Evolutionary conservation across 2,888 invertebrate genomes (phyloP).

Genomic region (Hoplodrina ambigua): DNA sequence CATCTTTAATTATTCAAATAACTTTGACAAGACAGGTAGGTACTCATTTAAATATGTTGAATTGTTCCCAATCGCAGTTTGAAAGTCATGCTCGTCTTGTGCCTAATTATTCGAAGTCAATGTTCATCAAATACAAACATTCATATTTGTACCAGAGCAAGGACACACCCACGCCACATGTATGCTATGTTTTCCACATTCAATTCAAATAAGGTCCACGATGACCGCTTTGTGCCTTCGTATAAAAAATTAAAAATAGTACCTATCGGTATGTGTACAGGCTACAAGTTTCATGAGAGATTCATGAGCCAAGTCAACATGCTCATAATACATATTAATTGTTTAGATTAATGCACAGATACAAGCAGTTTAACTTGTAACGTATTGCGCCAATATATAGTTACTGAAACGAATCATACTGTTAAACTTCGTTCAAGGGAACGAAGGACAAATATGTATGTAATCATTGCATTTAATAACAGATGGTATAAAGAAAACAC

Average conservation of each 20-base stretch:
- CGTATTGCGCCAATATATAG: conserved; percentile 24
- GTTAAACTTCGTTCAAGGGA: background rate
- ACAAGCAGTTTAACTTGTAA: conserved; percentile 17
- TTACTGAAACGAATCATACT: conserved; percentile 25
- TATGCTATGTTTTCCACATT: conserved; percentile 73
- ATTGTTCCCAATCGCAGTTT: conserved; percentile 62
- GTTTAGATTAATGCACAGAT: conserved; percentile 27
- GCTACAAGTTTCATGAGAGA: conserved; percentile 41
- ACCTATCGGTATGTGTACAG: conserved; percentile 45
- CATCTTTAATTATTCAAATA: background rate
- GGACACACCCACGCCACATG: conserved; percentile 72
- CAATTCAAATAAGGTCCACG: conserved; percentile 78
- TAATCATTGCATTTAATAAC: conserved; percentile 18
- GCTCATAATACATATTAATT: conserved; percentile 53
- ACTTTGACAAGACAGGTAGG: conserved; percentile 32
- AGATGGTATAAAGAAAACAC: conserved; percentile 26
- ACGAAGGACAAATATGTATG: conserved; percentile 5
- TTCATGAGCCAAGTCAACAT: conserved; percentile 47
- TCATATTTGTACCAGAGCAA: conserved; percentile 71
- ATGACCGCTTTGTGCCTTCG: conserved; percentile 44
- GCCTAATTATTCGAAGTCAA: conserved; percentile 70
- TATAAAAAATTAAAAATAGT: conserved; percentile 53
- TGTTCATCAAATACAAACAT: conserved; percentile 73
- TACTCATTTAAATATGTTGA: conserved; percentile 64
- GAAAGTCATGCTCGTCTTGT: conserved; percentile 60